Evolutionary conservation across 2,113 vertebrate species (phyloP).

Genomic region (Garra rufa): DNA sequence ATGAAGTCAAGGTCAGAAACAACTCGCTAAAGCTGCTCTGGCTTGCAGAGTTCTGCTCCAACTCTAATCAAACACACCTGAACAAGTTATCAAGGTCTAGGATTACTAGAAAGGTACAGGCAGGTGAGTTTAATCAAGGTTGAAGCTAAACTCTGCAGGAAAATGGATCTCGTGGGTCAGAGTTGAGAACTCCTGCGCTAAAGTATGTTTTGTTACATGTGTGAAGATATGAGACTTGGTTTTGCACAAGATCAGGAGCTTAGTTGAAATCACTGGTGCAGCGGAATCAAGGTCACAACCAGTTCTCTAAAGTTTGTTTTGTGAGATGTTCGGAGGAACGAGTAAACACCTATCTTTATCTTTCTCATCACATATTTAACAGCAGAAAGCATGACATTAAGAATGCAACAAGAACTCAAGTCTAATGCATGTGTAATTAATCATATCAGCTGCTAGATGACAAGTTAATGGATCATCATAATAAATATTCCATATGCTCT

Average conservation of each 20-base stretch:
- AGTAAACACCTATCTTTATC: constrained; percentile 39
- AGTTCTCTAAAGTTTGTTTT: neutral
- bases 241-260: neutral
- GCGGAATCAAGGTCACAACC: constrained; percentile 17
- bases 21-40: neutral
- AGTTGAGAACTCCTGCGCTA: no score
- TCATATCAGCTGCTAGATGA: constrained; percentile 71
- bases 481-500: constrained; percentile 76
- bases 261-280: neutral
- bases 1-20: neutral
- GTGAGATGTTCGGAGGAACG: neutral
- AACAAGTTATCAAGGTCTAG: no score
- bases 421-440: constrained; percentile 80
- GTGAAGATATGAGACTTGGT: neutral
- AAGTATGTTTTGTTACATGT: neutral
- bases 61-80: no score
- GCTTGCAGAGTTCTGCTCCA: no score
- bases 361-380: constrained; percentile 54
- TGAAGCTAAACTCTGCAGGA: no score
- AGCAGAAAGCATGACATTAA: constrained; percentile 62
- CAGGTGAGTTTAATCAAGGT: no score
- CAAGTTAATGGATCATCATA: constrained; percentile 82
- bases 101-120: no score
- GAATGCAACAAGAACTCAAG: constrained; percentile 62
- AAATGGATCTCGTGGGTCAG: no score